Conservation (phyloP, 1,140 invertebrate genomes). For the Calephelis nemesis region DNA sequence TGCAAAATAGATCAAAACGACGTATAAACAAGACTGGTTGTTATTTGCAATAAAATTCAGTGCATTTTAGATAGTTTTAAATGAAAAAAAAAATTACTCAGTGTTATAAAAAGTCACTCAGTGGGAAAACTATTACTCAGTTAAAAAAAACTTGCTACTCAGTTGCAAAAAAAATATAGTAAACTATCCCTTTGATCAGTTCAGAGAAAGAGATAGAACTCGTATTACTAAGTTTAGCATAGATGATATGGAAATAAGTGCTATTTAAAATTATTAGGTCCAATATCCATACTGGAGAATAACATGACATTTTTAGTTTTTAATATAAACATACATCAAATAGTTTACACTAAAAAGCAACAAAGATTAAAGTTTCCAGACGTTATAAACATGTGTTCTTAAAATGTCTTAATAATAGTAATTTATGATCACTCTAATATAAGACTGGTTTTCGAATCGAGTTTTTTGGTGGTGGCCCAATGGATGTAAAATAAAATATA, state of each 20-base stretch:
- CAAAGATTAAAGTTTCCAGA: slow-evolving; percentile 1
- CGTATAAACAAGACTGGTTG: slow-evolving; percentile 3
- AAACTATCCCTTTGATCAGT: too few species aligned
- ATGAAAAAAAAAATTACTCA: not conserved
- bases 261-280: too few species aligned
- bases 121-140: too few species aligned
- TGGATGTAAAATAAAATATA: slow-evolving; percentile 12
- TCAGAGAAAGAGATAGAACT: too few species aligned
- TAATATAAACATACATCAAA: not conserved
- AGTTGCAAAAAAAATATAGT: too few species aligned
- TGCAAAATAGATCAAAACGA: slow-evolving; percentile 34
- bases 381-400: slow-evolving; percentile 3
- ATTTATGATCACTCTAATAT: not conserved
- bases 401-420: not conserved
- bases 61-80: too few species aligned
- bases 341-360: not conserved
- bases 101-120: too few species aligned
- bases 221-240: too few species aligned
- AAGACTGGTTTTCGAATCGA: not conserved
- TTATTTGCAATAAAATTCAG: not conserved
- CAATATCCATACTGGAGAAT: too few species aligned
- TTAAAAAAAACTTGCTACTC: too few species aligned
- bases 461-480: not conserved
- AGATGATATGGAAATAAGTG: too few species aligned
- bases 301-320: not conserved